phyloP scores from a whole-genome alignment of 2,797 vertebrate species.

The Tokudaia muenninki region DNA sequence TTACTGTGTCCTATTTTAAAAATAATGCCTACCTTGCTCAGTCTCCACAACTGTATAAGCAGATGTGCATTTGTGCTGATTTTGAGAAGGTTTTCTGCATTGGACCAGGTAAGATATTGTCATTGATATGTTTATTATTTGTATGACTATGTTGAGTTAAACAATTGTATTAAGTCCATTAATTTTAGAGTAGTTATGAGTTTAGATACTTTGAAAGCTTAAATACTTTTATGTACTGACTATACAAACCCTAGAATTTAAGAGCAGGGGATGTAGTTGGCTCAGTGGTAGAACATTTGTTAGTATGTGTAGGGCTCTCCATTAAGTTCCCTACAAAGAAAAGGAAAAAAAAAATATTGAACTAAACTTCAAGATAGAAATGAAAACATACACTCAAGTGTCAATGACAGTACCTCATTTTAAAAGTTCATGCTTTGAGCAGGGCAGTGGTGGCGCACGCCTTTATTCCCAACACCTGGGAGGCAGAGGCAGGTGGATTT shows the following conservation, averaged over 20 bases:
- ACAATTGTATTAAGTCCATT: background rate
- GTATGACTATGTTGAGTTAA: background rate
- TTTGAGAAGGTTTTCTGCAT: conserved; percentile 99
- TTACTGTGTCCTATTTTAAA: conserved; percentile 99
- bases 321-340: background rate
- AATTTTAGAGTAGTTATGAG: conserved; percentile 5
- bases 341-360: background rate
- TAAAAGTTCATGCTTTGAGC: conserved; percentile 15
- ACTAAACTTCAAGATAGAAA: conserved; percentile 68
- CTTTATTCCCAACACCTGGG: too few species aligned
- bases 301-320: background rate
- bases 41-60: conserved; percentile 99
- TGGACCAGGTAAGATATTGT: conserved; percentile 93
- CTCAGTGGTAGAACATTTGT: background rate
- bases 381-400: background rate
- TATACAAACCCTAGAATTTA: conserved; percentile 59
- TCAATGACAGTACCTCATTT: background rate
- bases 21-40: conserved; percentile 99
- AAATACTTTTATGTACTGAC: conserved; percentile 73
- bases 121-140: background rate
- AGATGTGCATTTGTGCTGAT: conserved; percentile 99
- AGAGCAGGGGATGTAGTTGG: background rate
- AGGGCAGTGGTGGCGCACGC: too few species aligned
- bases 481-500: too few species aligned
- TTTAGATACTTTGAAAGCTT: conserved; percentile 29